Percentiles rank a stretch among this genome's conserved stretches.
Evolutionary conservation across 2,888 invertebrate genomes (phyloP).

Genomic region (Spisula subtruncata): DNA sequence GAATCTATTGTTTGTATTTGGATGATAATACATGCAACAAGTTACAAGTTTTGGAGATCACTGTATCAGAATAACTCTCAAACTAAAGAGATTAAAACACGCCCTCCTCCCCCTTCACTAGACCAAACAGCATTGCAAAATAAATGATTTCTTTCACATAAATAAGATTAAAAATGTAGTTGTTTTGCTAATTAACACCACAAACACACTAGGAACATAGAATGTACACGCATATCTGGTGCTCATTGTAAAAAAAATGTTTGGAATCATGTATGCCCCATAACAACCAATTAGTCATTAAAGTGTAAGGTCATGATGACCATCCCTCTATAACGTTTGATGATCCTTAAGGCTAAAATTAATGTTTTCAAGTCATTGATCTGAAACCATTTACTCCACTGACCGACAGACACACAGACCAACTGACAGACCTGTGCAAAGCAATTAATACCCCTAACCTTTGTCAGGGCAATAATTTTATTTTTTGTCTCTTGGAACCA

Average conservation of each 20-base stretch:
- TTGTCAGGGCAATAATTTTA: too few relatives aligned
- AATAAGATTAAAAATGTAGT: neutral
- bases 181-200: neutral
- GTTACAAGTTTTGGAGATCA: neutral
- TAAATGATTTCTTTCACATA: neutral
- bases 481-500: neutral
- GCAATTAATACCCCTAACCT: too few relatives aligned
- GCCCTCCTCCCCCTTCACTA: neutral
- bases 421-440: too few relatives aligned
- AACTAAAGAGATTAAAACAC: neutral
- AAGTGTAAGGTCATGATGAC: too few relatives aligned
- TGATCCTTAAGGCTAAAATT: too few relatives aligned
- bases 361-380: too few relatives aligned
- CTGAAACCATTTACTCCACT: too few relatives aligned
- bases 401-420: too few relatives aligned
- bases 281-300: too few relatives aligned
- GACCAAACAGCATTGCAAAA: slow-evolving; percentile 4
- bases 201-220: neutral
- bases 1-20: neutral
- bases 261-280: too few relatives aligned
- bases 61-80: neutral
- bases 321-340: too few relatives aligned
- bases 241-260: neutral
- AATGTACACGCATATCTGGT: slow-evolving; percentile 14
- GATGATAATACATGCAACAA: neutral